These are phyloP conservation scores for Aspiorhynchus laticeps DNA, from an alignment of 2,113 vertebrate genomes.

Conservation along the genomic window DNA sequence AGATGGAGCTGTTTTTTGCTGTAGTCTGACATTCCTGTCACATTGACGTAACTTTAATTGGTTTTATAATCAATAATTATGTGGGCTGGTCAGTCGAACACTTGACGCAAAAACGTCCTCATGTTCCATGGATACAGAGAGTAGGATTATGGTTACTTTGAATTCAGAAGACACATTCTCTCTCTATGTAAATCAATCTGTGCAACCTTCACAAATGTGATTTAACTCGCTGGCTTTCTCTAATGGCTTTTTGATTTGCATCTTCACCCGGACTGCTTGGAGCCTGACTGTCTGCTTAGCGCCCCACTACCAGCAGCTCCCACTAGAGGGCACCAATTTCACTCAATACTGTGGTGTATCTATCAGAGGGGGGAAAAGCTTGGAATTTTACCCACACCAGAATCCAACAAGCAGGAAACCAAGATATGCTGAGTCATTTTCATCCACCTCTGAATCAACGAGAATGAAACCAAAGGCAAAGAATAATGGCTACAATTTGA, in stretches of 20 bases:
- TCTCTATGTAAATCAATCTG: conserved; percentile 60
- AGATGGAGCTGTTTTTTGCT: conserved; percentile 13
- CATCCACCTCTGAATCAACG: conserved; percentile 59
- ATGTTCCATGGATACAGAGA: neutral
- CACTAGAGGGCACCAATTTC: conserved; percentile 68
- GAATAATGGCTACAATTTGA: conserved; percentile 51
- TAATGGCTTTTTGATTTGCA: conserved; percentile 71
- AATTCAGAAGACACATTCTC: conserved; percentile 52
- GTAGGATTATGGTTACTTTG: conserved; percentile 49
- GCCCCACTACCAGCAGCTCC: conserved; percentile 4
- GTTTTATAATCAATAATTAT: conserved; percentile 51
- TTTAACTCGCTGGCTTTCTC: conserved; percentile 62
- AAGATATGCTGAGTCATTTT: conserved; percentile 68
- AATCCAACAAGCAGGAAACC: conserved; percentile 43
- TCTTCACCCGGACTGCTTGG: conserved; percentile 59
- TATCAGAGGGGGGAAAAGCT: neutral
- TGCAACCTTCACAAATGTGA: conserved; percentile 67
- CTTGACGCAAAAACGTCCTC: conserved; percentile 52
- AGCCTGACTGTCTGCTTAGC: conserved; percentile 32
- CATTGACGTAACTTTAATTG: conserved; percentile 16
- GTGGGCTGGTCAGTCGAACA: conserved; percentile 20
- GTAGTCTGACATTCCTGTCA: conserved; percentile 1
- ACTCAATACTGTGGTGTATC: conserved; percentile 19
- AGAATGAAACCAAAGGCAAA: conserved; percentile 63
- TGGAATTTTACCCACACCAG: conserved; percentile 26